These are phyloP conservation scores for Formicarius rufipectus DNA, from an alignment of 2,113 vertebrate species.

Conservation along the genomic window DNA sequence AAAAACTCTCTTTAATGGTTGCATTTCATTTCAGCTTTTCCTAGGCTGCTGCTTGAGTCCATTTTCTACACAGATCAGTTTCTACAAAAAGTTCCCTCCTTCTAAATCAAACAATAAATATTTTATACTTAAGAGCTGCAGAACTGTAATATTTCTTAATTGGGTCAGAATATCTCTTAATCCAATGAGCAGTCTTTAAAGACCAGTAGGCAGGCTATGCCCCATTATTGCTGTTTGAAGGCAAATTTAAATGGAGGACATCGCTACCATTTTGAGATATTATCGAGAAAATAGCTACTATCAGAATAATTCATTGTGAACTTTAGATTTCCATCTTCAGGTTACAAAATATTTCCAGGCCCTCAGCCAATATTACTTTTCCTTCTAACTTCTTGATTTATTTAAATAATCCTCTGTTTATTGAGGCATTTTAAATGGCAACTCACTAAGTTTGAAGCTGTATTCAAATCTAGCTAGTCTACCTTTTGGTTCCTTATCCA, in stretches of 20 bases:
- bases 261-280: neutral
- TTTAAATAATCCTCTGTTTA: neutral
- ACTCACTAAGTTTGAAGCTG: neutral
- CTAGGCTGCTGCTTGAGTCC: neutral
- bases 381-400: neutral
- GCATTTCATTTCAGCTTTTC: neutral
- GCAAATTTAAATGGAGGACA: neutral
- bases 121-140: neutral
- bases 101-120: neutral
- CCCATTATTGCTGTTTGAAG: neutral
- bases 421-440: neutral
- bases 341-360: neutral
- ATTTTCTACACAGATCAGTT: neutral
- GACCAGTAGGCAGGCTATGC: neutral
- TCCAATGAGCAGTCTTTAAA: neutral
- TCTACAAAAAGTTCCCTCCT: neutral
- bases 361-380: neutral
- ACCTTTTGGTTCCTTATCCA: neutral
- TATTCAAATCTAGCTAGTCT: neutral
- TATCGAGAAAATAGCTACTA: neutral
- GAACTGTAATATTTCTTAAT: neutral
- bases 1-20: conserved; percentile 3
- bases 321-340: neutral
- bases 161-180: neutral
- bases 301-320: neutral